Conservation (phyloP, 1,140 invertebrate genomes). For the Hypsibius dujardini region DNA sequence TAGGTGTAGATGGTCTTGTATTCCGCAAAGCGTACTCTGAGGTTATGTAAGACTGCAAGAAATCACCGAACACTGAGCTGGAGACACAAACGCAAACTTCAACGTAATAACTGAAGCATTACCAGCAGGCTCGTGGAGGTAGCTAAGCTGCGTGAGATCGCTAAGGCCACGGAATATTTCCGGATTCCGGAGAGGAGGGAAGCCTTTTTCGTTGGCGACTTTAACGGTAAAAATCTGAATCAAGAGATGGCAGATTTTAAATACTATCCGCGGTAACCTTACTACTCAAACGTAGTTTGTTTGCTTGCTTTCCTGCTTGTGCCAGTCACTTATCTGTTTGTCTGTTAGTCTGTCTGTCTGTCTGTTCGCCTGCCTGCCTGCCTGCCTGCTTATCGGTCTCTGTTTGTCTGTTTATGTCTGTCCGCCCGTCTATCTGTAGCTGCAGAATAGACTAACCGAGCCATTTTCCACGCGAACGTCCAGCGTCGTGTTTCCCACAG, state of each 20-base stretch:
- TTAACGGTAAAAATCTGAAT: background rate
- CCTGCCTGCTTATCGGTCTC: no score
- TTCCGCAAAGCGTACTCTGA: slow-evolving; percentile 77
- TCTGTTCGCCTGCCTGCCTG: no score
- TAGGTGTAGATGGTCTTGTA: slow-evolving; percentile 91
- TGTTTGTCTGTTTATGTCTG: no score
- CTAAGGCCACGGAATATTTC: slow-evolving; percentile 94
- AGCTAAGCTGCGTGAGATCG: slow-evolving; percentile 87
- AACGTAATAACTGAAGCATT: slow-evolving; percentile 12
- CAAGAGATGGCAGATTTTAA: background rate
- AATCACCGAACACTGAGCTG: background rate
- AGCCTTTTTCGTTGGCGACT: slow-evolving; percentile 33
- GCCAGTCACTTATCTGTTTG: no score
- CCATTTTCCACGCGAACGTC: slow-evolving; percentile 7
- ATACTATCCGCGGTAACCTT: background rate
- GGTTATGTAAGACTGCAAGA: slow-evolving; percentile 70
- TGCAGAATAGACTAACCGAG: background rate
- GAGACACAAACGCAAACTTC: no score
- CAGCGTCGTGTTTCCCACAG: background rate
- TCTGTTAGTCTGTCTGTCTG: no score
- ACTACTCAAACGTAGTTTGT: background rate
- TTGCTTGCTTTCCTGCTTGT: no score
- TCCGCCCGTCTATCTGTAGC: no score
- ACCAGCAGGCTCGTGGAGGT: slow-evolving; percentile 78
- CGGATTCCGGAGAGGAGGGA: slow-evolving; percentile 83